Evolutionary conservation across 2,113 vertebrate species (phyloP).

Genomic region (Limanda limanda): DNA sequence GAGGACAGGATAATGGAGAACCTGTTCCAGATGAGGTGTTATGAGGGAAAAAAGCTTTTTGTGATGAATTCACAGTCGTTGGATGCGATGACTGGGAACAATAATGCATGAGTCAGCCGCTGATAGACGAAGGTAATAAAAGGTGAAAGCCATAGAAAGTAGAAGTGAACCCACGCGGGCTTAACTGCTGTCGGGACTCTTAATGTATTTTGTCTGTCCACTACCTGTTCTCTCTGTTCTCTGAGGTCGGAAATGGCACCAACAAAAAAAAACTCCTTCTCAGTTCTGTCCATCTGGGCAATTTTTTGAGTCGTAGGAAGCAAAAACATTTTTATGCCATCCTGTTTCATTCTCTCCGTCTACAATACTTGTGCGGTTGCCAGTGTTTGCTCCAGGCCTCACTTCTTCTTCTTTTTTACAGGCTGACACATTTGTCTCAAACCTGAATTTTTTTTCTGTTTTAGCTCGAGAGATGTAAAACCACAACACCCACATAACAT

Average conservation of each 20-base stretch:
- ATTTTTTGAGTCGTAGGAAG: conserved; percentile 3
- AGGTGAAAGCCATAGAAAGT: conserved; percentile 24
- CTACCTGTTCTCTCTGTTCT: conserved; percentile 6
- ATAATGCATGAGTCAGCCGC: conserved; percentile 61
- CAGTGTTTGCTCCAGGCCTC: conserved; percentile 17
- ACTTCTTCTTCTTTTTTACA: background rate
- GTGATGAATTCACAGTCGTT: conserved; percentile 44
- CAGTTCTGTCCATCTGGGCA: background rate
- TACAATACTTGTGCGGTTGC: background rate
- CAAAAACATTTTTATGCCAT: background rate
- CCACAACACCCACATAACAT: conserved; percentile 34
- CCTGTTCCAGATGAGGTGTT: conserved; percentile 9
- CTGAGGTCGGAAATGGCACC: conserved; percentile 8
- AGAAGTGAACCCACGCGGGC: conserved; percentile 30
- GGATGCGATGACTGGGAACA: conserved; percentile 34
- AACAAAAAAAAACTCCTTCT: background rate
- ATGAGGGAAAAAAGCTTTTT: conserved; percentile 23
- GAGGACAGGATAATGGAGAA: conserved; percentile 29
- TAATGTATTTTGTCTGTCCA: conserved; percentile 3
- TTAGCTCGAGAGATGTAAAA: conserved; percentile 53
- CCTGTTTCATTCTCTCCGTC: background rate
- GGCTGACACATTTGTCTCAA: conserved; percentile 56
- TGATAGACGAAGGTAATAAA: conserved; percentile 50
- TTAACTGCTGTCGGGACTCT: conserved; percentile 27
- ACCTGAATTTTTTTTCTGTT: conserved; percentile 31